Percentiles rank a stretch among this genome's conserved stretches.
Conservation (phyloP, 1,140 invertebrate species). For the Luehdorfia chinensis region DNA sequence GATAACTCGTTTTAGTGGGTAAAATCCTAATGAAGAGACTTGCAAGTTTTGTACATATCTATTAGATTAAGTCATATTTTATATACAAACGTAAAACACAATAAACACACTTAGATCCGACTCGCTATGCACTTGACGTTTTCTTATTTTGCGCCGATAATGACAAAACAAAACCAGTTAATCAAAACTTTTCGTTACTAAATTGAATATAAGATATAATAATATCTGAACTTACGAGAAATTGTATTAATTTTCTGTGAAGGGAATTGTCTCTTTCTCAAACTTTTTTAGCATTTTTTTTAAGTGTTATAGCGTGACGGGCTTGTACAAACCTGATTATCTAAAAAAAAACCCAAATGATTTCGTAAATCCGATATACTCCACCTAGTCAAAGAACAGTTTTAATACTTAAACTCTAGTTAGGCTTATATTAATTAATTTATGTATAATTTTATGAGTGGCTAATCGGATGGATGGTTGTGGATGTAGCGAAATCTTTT, state of each 20-base stretch:
- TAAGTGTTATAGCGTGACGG: slow-evolving; percentile 11
- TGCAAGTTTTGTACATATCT: slow-evolving; percentile 74
- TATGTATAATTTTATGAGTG: slow-evolving; percentile 52
- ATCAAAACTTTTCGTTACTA: too few species aligned
- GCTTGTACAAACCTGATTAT: neutral
- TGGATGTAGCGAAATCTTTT: slow-evolving; percentile 36
- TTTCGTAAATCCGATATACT: slow-evolving; percentile 42
- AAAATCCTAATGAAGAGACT: slow-evolving; percentile 68
- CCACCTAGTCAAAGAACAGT: slow-evolving; percentile 69
- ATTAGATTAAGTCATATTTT: slow-evolving; percentile 58
- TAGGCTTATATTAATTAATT: slow-evolving; percentile 57
- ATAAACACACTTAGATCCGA: slow-evolving; percentile 9
- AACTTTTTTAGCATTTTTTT: too few species aligned
- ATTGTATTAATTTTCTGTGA: too few species aligned
- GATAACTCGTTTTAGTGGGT: slow-evolving; percentile 54
- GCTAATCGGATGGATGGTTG: slow-evolving; percentile 54
- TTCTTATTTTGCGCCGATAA: too few species aligned
- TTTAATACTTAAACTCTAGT: slow-evolving; percentile 61
- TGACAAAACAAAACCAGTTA: too few species aligned
- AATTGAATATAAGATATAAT: too few species aligned
- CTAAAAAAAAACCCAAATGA: slow-evolving; percentile 12
- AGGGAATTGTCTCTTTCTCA: too few species aligned
- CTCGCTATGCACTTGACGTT: slow-evolving; percentile 20
- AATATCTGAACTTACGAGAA: too few species aligned
- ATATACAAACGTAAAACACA: slow-evolving; percentile 19